These are phyloP conservation scores for Callyntrura guangdongensis DNA, from an alignment of 2,888 invertebrate genomes.

Conservation along the genomic window DNA sequence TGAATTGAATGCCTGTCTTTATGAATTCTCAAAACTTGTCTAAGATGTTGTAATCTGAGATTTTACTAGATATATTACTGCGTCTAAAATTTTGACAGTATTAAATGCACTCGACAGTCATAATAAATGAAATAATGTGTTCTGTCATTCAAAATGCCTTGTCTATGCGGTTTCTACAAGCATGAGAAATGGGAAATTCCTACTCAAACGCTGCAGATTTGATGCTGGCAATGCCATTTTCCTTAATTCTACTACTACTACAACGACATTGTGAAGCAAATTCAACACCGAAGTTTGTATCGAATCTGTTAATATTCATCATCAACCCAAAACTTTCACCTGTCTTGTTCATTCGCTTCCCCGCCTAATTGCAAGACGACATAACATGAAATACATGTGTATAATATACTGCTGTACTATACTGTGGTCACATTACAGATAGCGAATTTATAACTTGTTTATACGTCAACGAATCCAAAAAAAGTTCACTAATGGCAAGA, in stretches of 20 bases:
- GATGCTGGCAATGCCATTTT: neutral
- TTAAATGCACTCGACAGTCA: conserved; percentile 24
- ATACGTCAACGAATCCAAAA: conserved; percentile 16
- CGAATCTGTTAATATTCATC: neutral
- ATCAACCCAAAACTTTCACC: conserved; percentile 12
- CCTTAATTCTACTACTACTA: neutral
- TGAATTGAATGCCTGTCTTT: neutral
- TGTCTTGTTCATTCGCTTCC: conserved; percentile 22
- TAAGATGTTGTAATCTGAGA: neutral
- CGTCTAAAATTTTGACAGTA: conserved; percentile 5
- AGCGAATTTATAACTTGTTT: neutral
- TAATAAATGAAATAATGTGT: conserved; percentile 36
- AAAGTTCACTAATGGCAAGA: conserved; percentile 51
- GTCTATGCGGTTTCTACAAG: neutral
- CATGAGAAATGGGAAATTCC: neutral
- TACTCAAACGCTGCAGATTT: neutral
- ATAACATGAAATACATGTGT: too few species aligned
- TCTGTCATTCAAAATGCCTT: conserved; percentile 32
- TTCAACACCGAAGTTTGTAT: neutral
- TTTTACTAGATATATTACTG: neutral
- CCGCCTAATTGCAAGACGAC: neutral
- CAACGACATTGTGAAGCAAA: neutral
- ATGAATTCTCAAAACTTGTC: neutral
- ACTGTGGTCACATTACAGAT: neutral
- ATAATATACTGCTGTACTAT: neutral